Percentiles rank a stretch among this genome's conserved stretches.
These are phyloP conservation scores for Oryzias woworae DNA, from an alignment of 2,113 vertebrate genomes.

Conservation along the genomic window DNA sequence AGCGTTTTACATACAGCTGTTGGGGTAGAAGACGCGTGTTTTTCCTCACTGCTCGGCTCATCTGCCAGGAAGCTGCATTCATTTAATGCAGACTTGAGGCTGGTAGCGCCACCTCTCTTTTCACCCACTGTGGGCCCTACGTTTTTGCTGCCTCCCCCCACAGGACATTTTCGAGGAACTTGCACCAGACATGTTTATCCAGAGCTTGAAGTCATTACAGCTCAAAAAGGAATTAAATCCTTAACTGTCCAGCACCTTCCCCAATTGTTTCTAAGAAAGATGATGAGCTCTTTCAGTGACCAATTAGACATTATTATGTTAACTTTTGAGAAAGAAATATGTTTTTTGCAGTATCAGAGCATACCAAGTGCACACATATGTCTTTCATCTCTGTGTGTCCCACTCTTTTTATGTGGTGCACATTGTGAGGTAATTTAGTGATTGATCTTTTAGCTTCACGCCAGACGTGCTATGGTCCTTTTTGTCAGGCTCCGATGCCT, in stretches of 20 bases:
- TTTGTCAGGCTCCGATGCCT: conserved; percentile 28
- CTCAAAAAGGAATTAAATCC: conserved; percentile 24
- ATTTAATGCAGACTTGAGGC: conserved; percentile 46
- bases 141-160: conserved; percentile 25
- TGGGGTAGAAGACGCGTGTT: conserved; percentile 35
- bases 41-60: conserved; percentile 39
- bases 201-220: conserved; percentile 23
- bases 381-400: conserved; percentile 1
- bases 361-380: neutral
- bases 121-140: conserved; percentile 31
- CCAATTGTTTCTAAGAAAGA: conserved; percentile 4
- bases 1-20: conserved; percentile 30
- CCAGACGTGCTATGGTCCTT: conserved; percentile 32
- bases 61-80: conserved; percentile 52
- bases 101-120: conserved; percentile 31
- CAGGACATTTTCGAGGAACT: conserved; percentile 12
- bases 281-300: conserved; percentile 1
- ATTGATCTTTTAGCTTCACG: conserved; percentile 49
- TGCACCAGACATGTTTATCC: conserved; percentile 27
- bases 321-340: neutral
- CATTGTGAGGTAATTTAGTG: conserved; percentile 28
- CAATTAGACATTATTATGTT: conserved; percentile 8
- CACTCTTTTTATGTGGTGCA: conserved; percentile 9
- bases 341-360: neutral
- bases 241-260: conserved; percentile 3